Evolutionary conservation across 2,797 vertebrate species (phyloP).

Genomic region (Eptatretus atami): DNA sequence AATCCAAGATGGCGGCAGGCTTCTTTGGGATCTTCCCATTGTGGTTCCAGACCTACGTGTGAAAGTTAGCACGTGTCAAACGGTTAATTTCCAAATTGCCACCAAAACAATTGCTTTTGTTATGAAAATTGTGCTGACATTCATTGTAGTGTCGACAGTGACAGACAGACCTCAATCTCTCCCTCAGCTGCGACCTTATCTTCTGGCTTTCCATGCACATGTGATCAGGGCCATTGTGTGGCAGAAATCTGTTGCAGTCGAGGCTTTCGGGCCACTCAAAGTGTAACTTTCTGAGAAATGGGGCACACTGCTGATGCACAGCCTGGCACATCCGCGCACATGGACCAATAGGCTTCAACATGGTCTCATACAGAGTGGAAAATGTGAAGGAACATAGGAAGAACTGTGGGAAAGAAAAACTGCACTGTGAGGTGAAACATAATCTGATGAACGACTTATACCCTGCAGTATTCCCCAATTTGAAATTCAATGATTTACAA

Average conservation of each 20-base stretch:
- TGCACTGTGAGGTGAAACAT: too few relatives aligned
- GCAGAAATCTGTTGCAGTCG: slow-evolving; percentile 89
- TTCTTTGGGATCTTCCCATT: too few relatives aligned
- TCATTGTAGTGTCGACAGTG: too few relatives aligned
- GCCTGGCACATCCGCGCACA: slow-evolving; percentile 88
- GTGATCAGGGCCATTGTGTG: slow-evolving; percentile 88
- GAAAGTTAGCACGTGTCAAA: too few relatives aligned
- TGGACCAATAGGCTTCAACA: slow-evolving; percentile 74
- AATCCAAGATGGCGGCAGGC: not conserved
- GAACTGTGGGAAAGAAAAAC: slow-evolving; percentile 26
- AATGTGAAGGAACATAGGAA: slow-evolving; percentile 92
- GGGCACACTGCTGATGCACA: slow-evolving; percentile 67
- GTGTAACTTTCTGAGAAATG: slow-evolving; percentile 70
- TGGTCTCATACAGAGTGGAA: slow-evolving; percentile 96
- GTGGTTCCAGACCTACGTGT: too few relatives aligned
- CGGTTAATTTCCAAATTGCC: too few relatives aligned
- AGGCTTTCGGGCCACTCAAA: slow-evolving; percentile 69
- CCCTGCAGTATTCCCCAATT: too few relatives aligned
- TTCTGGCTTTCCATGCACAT: slow-evolving; percentile 95
- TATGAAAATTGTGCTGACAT: too few relatives aligned
- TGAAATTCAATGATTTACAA: too few relatives aligned
- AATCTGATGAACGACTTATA: too few relatives aligned
- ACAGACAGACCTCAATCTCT: not conserved
- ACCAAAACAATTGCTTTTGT: too few relatives aligned
- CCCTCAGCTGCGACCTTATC: slow-evolving; percentile 21